Conservation (phyloP, 2,888 invertebrate genomes). For the Anarsia innoxiella region DNA sequence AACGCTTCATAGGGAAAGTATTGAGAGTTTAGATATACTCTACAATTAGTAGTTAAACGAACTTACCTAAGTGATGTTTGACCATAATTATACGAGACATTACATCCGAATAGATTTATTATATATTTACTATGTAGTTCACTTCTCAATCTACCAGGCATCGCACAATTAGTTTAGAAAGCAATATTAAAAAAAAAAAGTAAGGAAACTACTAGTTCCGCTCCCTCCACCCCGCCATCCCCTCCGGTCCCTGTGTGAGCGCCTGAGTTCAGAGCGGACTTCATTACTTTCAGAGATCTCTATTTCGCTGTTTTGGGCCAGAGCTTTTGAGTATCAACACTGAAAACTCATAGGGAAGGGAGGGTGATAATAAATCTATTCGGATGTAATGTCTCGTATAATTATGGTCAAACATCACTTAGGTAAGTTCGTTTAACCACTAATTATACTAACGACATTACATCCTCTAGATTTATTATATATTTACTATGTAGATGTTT, state of each 20-base stretch:
- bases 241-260: background rate
- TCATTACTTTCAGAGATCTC: background rate
- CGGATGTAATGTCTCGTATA: conserved; percentile 8
- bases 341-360: background rate
- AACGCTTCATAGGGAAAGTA: no score
- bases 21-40: no score
- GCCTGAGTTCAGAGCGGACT: no score
- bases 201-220: background rate
- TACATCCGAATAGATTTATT: conserved; percentile 5
- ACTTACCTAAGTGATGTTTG: conserved; percentile 7
- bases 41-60: conserved; percentile 4
- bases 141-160: background rate
- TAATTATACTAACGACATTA: conserved; percentile 10
- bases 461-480: conserved; percentile 12
- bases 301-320: background rate
- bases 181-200: background rate
- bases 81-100: conserved; percentile 6
- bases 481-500: conserved; percentile 1
- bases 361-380: conserved; percentile 7
- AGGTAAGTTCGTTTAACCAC: conserved; percentile 10
- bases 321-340: background rate
- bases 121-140: background rate
- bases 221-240: background rate
- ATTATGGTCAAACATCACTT: conserved; percentile 9
- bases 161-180: background rate